Evolutionary conservation across 2,888 invertebrate species (phyloP).

Genomic region (Plagodis pulveraria): DNA sequence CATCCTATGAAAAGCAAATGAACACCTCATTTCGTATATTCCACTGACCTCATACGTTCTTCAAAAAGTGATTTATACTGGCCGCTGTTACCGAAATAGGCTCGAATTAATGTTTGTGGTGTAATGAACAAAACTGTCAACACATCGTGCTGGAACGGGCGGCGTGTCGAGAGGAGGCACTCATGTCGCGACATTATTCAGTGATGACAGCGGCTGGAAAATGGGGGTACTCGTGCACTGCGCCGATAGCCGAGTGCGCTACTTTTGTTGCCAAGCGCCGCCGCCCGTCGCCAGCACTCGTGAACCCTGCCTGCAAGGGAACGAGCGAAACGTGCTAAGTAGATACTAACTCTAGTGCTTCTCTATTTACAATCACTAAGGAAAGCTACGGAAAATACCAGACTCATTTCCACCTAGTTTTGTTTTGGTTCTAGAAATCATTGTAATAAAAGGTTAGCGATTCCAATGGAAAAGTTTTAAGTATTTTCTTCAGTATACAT

Average conservation of each 20-base stretch:
- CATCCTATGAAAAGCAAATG: too few relatives aligned
- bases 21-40: background rate
- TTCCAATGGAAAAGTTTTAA: too few relatives aligned
- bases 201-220: conserved; percentile 40
- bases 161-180: conserved; percentile 15
- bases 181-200: conserved; percentile 41
- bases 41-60: background rate
- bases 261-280: conserved; percentile 19
- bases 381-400: conserved; percentile 31
- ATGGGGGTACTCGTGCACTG: conserved; percentile 26
- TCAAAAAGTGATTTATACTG: conserved; percentile 2
- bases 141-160: conserved; percentile 15
- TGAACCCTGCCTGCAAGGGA: conserved; percentile 33
- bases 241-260: conserved; percentile 25
- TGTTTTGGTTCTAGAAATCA: conserved; percentile 14
- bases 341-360: conserved; percentile 22
- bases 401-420: conserved; percentile 23
- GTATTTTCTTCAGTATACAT: too few relatives aligned
- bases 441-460: background rate
- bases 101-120: conserved; percentile 21
- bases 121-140: conserved; percentile 30
- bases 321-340: conserved; percentile 26
- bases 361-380: conserved; percentile 28
- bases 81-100: conserved; percentile 4
- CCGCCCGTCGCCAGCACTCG: conserved; percentile 15